These are phyloP conservation scores for Agapornis roseicollis DNA, from an alignment of 2,113 vertebrate genomes.

Conservation along the genomic window DNA sequence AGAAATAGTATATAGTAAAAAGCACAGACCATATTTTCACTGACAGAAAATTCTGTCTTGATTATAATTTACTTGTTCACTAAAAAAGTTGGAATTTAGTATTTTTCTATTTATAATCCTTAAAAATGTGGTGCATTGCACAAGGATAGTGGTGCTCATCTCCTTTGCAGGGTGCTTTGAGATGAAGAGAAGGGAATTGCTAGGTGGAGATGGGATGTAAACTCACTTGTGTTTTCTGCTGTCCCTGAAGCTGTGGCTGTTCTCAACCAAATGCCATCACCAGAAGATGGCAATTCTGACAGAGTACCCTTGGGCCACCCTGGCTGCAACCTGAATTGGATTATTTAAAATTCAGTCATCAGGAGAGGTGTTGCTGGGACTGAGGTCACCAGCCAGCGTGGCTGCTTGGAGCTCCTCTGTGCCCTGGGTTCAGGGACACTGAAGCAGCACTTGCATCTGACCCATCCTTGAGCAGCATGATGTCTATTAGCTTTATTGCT, in stretches of 20 bases:
- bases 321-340: neutral
- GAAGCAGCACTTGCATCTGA: neutral
- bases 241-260: conserved; percentile 12
- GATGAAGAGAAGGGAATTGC: neutral
- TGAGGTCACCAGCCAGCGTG: neutral
- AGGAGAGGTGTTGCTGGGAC: neutral
- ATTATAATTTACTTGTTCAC: conserved; percentile 16
- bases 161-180: neutral
- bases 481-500: conserved; percentile 32
- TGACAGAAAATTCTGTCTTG: conserved; percentile 16
- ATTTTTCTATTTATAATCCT: neutral
- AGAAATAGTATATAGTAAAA: conserved; percentile 19
- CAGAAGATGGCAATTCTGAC: conserved; percentile 21
- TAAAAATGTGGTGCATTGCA: neutral
- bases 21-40: conserved; percentile 13
- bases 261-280: neutral
- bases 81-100: conserved; percentile 26
- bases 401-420: neutral
- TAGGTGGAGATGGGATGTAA: neutral
- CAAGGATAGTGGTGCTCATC: neutral
- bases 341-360: neutral
- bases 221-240: neutral
- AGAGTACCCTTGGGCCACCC: conserved; percentile 21
- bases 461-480: neutral
- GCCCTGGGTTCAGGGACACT: neutral